A percentile compares a stretch with the other conserved stretches of the same genome.
Conservation (phyloP, 2,797 vertebrate species). For the Urosaurus nigricauda region DNA sequence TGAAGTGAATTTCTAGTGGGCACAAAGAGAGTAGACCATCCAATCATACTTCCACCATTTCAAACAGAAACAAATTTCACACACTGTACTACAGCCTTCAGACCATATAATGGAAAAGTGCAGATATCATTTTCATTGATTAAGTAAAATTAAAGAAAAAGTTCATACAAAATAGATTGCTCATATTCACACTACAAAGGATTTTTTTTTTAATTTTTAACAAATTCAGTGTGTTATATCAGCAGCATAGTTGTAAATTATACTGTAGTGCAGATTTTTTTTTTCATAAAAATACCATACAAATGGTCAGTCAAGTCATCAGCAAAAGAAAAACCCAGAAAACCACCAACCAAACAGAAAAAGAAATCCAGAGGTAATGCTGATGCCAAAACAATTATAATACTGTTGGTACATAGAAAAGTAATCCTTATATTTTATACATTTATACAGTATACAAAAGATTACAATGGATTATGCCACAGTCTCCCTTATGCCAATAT, state of each 20-base stretch:
- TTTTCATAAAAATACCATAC: slow-evolving; percentile 90
- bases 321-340: slow-evolving; percentile 85
- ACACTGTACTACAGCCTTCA: slow-evolving; percentile 75
- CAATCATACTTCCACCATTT: slow-evolving; percentile 76
- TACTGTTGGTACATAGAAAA: slow-evolving; percentile 97
- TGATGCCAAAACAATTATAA: slow-evolving; percentile 93
- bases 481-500: slow-evolving; percentile 98
- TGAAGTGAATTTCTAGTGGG: slow-evolving; percentile 74
- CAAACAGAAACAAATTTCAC: slow-evolving; percentile 77
- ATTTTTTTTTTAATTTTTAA: slow-evolving; percentile 79
- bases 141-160: slow-evolving; percentile 80
- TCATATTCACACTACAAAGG: slow-evolving; percentile 84
- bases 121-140: slow-evolving; percentile 76
- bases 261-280: slow-evolving; percentile 90
- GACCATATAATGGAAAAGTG: slow-evolving; percentile 81
- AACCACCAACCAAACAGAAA: slow-evolving; percentile 79
- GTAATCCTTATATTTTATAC: slow-evolving; percentile 90
- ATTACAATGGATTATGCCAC: slow-evolving; percentile 95
- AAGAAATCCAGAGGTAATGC: slow-evolving; percentile 88
- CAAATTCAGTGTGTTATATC: slow-evolving; percentile 88
- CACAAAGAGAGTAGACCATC: slow-evolving; percentile 79
- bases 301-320: slow-evolving; percentile 89
- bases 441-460: slow-evolving; percentile 92
- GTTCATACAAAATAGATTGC: slow-evolving; percentile 86
- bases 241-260: slow-evolving; percentile 92